Evolutionary conservation across 2,797 vertebrate genomes (phyloP).

Genomic region (Sandelia bainsii): DNA sequence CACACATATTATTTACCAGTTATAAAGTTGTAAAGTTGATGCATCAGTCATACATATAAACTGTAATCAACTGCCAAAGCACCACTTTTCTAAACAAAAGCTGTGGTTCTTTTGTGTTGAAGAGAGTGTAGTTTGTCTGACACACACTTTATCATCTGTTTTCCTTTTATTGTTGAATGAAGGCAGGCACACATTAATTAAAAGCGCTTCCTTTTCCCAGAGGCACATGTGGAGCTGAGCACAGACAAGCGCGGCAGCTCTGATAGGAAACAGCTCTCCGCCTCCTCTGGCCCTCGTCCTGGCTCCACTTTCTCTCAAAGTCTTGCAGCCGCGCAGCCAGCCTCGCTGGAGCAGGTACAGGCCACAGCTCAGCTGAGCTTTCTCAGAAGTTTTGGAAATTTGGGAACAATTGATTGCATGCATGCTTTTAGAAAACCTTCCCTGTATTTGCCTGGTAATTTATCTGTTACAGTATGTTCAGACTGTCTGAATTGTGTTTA

Average conservation of each 20-base stretch:
- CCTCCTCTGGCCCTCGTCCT: conserved; percentile 74
- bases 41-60: neutral
- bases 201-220: conserved; percentile 74
- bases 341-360: conserved; percentile 89
- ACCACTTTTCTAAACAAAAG: neutral
- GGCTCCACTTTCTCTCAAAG: conserved; percentile 72
- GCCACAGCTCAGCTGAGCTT: neutral
- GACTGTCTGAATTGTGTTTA: conserved; percentile 8
- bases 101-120: neutral
- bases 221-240: conserved; percentile 90
- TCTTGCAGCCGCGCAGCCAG: conserved; percentile 78
- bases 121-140: neutral
- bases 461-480: neutral
- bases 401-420: neutral
- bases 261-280: conserved; percentile 78
- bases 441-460: neutral
- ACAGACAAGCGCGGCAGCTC: conserved; percentile 86
- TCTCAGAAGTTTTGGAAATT: no score
- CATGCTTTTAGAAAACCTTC: neutral
- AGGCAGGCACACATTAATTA: neutral
- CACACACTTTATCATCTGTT: neutral
- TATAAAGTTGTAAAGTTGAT: neutral
- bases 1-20: neutral
- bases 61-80: neutral
- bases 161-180: neutral